Base-by-base conservation (phyloP, 2,888 invertebrate species). In the Yponomeuta cagnagella region DNA sequence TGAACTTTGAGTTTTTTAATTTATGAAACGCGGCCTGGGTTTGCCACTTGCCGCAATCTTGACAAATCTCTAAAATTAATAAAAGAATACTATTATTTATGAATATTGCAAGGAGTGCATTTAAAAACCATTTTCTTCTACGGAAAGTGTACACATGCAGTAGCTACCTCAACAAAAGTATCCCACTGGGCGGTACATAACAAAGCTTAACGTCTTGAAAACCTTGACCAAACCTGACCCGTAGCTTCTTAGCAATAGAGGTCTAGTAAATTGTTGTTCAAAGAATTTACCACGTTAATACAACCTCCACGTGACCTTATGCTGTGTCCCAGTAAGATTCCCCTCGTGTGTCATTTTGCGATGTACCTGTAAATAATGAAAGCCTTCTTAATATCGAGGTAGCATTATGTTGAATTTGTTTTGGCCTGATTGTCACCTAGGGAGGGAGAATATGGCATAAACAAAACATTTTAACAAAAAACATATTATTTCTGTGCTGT, bases 101-200 rank as follows among this genome's bases (percentile, higher is more conserved):
- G 23, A 33, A 5, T 33, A 33, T 43, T 43, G 43, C 43, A 8
- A 8, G 43, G 1, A 48, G 48, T 33, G 33, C 33, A 33, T 33
- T 33, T 33, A 5, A 33, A 33, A 33, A 33, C 33, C 33, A 33
- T 33, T 33, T 33, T 33, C 33, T 5, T 33, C 5, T 1, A 5
- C 68, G 30, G 10, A 31, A n/a, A 52, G 10, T 68, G 68, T 30
- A 68, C 31, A 10, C 4, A 30, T 67, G 72, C 70, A 70, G 71
- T 72, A 72, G 74, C 73, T 78, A 80, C 78, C 77, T 80, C 72
- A 72, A 72, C 73, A 75, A 72, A 72, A 77, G 76, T 72, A 77
- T 78, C 75, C 82, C 82, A 75, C 68, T 33, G 84, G 79, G 83
- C 74, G 80, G 79, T 77, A 83, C 82, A 80, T 78, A 79, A 80